These are phyloP conservation scores for Nudaria mundana DNA, from an alignment of 2,888 invertebrate species.

Conservation along the genomic window DNA sequence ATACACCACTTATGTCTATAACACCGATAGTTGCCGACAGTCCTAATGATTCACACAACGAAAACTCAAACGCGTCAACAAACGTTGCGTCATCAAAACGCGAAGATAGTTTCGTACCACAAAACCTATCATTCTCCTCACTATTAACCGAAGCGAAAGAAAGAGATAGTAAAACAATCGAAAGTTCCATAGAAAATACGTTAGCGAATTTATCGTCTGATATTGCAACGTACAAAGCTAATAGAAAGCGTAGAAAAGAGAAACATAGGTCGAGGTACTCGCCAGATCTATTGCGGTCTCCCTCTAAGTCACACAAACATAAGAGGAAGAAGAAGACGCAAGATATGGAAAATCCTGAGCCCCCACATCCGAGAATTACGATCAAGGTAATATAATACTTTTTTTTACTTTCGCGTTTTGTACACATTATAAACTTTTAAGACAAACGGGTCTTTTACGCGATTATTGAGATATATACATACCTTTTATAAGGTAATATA, in stretches of 20 bases:
- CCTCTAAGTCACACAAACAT: constrained; percentile 88
- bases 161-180: constrained; percentile 69
- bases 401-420: too few relatives aligned
- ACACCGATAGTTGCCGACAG: constrained; percentile 77
- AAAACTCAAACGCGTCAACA: constrained; percentile 71
- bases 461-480: too few relatives aligned
- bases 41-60: constrained; percentile 75
- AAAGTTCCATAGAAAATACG: constrained; percentile 72
- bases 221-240: constrained; percentile 80
- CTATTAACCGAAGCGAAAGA: constrained; percentile 66
- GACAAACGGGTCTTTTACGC: too few relatives aligned
- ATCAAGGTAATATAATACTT: constrained; percentile 86
- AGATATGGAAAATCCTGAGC: constrained; percentile 79
- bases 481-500: too few relatives aligned
- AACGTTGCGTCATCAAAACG: constrained; percentile 44
- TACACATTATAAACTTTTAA: too few relatives aligned
- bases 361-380: constrained; percentile 88
- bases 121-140: constrained; percentile 75
- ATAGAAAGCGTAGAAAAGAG: constrained; percentile 86
- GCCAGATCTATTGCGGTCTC: constrained; percentile 83
- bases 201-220: constrained; percentile 72
- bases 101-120: constrained; percentile 52
- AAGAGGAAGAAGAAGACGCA: constrained; percentile 90
- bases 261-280: constrained; percentile 89
- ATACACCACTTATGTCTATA: constrained; percentile 77